Evolutionary conservation across 1,140 invertebrate genomes (phyloP).

Genomic region (Cydia splendana): DNA sequence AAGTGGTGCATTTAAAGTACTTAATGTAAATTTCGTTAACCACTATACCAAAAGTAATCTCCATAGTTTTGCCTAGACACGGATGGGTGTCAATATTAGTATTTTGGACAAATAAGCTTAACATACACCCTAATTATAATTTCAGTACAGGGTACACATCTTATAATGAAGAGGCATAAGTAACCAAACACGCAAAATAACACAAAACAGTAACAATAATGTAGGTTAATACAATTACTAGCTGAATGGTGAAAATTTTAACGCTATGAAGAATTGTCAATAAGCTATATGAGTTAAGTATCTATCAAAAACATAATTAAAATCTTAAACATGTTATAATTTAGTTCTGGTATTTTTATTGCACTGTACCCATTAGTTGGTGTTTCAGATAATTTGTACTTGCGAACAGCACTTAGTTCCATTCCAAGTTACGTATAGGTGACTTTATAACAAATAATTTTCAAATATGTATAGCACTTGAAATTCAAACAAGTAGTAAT

Average conservation of each 20-base stretch:
- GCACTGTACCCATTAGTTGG: slow-evolving; percentile 61
- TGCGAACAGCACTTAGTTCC: slow-evolving; percentile 15
- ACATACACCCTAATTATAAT: slow-evolving; percentile 56
- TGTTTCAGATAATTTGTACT: slow-evolving; percentile 25
- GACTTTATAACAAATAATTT: slow-evolving; percentile 3
- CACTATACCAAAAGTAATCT: slow-evolving; percentile 63
- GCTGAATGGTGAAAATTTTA: slow-evolving; percentile 54
- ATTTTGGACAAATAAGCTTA: slow-evolving; percentile 59
- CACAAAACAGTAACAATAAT: slow-evolving; percentile 36
- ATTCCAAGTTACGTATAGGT: background rate
- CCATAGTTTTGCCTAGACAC: slow-evolving; percentile 56
- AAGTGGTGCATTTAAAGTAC: slow-evolving; percentile 61
- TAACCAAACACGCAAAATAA: slow-evolving; percentile 39
- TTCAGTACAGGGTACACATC: slow-evolving; percentile 53
- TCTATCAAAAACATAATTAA: slow-evolving; percentile 44
- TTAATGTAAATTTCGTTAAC: slow-evolving; percentile 59
- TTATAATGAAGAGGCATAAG: slow-evolving; percentile 43
- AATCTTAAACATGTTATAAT: slow-evolving; percentile 40
- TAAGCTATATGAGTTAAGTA: slow-evolving; percentile 36
- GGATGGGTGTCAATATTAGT: slow-evolving; percentile 62
- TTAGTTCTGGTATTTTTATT: slow-evolving; percentile 52
- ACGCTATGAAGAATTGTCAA: slow-evolving; percentile 37
- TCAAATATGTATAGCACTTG: background rate
- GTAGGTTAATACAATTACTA: slow-evolving; percentile 43
- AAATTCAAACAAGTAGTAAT: slow-evolving; percentile 25